A percentile compares a stretch with the other conserved stretches of the same genome.
Evolutionary conservation across 2,797 vertebrate genomes (phyloP).

Genomic region (Eidolon dupreanum): DNA sequence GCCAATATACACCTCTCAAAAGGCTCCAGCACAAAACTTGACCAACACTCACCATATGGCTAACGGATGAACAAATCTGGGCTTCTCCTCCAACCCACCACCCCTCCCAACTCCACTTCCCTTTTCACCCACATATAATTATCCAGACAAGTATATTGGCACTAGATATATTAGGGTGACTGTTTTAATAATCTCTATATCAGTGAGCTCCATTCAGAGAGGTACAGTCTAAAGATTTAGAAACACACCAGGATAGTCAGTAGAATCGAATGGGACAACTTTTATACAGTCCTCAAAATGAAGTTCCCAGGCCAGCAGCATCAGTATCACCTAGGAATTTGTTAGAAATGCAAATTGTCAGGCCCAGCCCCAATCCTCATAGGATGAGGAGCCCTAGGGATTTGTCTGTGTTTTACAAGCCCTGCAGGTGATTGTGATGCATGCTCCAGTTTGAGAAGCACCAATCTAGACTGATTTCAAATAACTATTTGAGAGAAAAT

Average conservation of each 20-base stretch:
- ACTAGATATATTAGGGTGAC: not conserved
- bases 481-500: not conserved
- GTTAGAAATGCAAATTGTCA: not conserved
- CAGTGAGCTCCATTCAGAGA: not conserved
- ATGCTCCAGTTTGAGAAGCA: not conserved
- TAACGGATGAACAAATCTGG: not conserved
- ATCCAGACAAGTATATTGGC: not conserved
- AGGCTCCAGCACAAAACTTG: not conserved
- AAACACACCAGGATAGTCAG: not conserved
- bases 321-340: not conserved
- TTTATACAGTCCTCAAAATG: not conserved
- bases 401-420: not conserved
- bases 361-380: too few relatives aligned
- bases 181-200: not conserved
- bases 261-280: not conserved
- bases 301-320: not conserved
- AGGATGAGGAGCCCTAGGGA: not conserved
- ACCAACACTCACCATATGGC: not conserved
- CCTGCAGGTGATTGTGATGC: not conserved
- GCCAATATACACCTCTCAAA: not conserved
- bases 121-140: not conserved
- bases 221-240: not conserved
- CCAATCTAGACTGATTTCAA: not conserved
- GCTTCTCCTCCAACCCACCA: not conserved
- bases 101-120: rapidly evolving